Conservation (phyloP, 2,797 vertebrate genomes). For the Sternotherus odoratus region DNA sequence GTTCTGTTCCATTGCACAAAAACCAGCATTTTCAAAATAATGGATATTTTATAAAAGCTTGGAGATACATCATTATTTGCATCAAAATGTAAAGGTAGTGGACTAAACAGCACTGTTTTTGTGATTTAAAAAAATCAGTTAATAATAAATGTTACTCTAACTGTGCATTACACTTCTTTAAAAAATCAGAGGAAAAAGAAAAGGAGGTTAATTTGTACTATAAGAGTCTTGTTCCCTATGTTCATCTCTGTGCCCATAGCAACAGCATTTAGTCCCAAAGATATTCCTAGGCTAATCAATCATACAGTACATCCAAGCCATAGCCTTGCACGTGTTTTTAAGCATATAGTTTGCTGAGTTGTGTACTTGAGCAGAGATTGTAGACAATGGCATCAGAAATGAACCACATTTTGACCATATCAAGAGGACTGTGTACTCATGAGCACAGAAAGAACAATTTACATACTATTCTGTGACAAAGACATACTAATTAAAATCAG, state of each 20-base stretch:
- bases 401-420: not conserved
- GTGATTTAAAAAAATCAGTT: not conserved
- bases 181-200: not conserved
- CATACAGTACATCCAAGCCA: not conserved
- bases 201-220: not conserved
- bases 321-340: not conserved
- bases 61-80: not conserved
- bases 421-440: not conserved
- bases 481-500: not conserved
- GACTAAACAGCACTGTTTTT: not conserved
- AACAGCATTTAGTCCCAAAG: not conserved
- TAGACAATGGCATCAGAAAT: not conserved
- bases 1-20: not conserved
- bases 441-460: slow-evolving; percentile 12
- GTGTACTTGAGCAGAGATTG: not conserved
- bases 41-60: not conserved
- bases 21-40: not conserved
- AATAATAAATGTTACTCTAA: not conserved
- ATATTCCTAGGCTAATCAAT: not conserved
- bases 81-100: not conserved
- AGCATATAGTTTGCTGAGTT: not conserved
- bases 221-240: not conserved
- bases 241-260: not conserved
- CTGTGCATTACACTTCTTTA: not conserved
- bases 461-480: not conserved